Conservation (phyloP, 2,888 invertebrate genomes). For the Eueremaeus valkanovi region DNA sequence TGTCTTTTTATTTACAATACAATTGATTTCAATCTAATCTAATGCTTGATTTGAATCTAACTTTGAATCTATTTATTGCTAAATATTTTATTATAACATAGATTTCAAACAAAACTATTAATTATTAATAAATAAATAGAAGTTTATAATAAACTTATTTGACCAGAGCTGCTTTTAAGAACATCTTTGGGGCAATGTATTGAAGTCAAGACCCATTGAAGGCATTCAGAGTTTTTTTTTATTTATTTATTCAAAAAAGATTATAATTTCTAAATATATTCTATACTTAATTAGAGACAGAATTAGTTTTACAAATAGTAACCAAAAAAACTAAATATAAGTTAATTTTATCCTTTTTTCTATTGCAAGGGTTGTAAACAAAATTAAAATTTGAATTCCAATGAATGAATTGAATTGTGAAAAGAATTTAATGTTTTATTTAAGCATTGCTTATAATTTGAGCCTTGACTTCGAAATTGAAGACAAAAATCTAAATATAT, state of each 20-base stretch:
- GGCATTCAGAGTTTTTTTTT: background rate
- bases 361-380: too few relatives aligned
- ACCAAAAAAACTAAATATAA: background rate
- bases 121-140: background rate
- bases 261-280: background rate
- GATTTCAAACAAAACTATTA: background rate
- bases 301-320: background rate
- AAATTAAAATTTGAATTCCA: too few relatives aligned
- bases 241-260: too few relatives aligned
- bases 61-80: too few relatives aligned
- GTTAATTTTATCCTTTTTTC: background rate
- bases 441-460: too few relatives aligned
- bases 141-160: background rate
- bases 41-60: background rate
- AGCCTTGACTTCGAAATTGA: background rate
- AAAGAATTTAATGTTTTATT: background rate
- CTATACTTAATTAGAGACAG: background rate
- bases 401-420: background rate
- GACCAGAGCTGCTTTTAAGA: background rate
- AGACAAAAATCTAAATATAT: too few relatives aligned
- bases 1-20: background rate
- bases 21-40: background rate
- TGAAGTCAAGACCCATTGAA: background rate
- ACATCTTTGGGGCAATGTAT: background rate
- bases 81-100: background rate